phyloP scores from a whole-genome alignment of 2,888 invertebrate species.

The Gymnoscelis rufifasciata region DNA sequence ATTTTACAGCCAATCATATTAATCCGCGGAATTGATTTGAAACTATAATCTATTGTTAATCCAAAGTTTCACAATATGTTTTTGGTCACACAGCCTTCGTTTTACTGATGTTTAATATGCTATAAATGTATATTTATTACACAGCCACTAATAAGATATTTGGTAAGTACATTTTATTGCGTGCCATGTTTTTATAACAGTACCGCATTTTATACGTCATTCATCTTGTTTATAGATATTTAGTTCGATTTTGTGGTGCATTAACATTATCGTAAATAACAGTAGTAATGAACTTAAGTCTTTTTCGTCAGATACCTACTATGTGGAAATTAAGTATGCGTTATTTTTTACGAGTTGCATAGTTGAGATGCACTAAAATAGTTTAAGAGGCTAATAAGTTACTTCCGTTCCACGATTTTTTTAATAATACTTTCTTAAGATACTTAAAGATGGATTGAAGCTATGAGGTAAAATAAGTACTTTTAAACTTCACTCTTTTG shows the following conservation, averaged over 20 bases:
- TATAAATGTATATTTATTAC: conserved; percentile 72
- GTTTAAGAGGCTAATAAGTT: too few relatives aligned
- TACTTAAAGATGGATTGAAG: too few relatives aligned
- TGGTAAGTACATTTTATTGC: conserved; percentile 61
- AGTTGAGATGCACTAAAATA: too few relatives aligned
- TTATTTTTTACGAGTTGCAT: too few relatives aligned
- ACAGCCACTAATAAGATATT: conserved; percentile 63
- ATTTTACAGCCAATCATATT: conserved; percentile 28
- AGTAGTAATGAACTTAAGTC: background rate
- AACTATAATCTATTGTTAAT: conserved; percentile 38
- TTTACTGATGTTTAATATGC: conserved; percentile 69
- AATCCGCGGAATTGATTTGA: conserved; percentile 26
- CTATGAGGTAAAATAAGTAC: too few relatives aligned
- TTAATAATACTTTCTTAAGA: too few relatives aligned
- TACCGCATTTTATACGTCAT: conserved; percentile 30
- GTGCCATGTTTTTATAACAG: conserved; percentile 57
- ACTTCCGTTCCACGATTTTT: too few relatives aligned
- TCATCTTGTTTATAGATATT: conserved; percentile 46
- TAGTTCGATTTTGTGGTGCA: conserved; percentile 45
- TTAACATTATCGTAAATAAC: conserved; percentile 7
- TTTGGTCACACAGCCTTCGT: conserved; percentile 41
- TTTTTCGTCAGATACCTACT: background rate
- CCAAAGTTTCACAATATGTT: conserved; percentile 49
- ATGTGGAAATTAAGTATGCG: too few relatives aligned
- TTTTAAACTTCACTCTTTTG: too few relatives aligned